Conservation (phyloP, 2,888 invertebrate species). For the Nomada ferruginata region DNA sequence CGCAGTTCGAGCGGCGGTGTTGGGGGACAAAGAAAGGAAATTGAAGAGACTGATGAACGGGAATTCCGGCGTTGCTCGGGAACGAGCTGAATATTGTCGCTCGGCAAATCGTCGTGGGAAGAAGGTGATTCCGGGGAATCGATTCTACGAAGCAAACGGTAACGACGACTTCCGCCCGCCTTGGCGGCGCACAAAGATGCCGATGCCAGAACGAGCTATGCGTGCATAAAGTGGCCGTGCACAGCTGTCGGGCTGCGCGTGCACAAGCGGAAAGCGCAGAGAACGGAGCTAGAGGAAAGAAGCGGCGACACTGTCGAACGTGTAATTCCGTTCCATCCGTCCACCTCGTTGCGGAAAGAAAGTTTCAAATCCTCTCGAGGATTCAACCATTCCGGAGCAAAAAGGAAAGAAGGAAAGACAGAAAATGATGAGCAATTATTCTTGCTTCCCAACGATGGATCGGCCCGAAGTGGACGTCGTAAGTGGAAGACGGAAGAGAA, state of each 20-base stretch:
- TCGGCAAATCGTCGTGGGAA: constrained; percentile 80
- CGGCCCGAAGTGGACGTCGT: constrained; percentile 55
- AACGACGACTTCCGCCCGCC: constrained; percentile 74
- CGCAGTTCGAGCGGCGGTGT: background rate
- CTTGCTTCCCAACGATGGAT: constrained; percentile 13
- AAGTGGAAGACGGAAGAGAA: constrained; percentile 64
- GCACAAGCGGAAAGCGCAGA: constrained; percentile 39
- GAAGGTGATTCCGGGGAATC: constrained; percentile 76
- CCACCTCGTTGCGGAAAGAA: background rate
- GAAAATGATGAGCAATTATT: constrained; percentile 6
- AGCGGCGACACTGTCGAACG: constrained; percentile 9
- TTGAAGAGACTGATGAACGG: background rate
- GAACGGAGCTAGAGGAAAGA: constrained; percentile 14
- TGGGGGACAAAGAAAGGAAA: background rate
- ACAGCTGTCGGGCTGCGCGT: constrained; percentile 16
- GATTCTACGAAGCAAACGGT: constrained; percentile 72
- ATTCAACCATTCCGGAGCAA: too few relatives aligned
- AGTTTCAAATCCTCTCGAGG: background rate
- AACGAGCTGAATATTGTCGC: constrained; percentile 48
- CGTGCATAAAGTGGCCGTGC: constrained; percentile 4
- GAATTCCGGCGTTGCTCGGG: constrained; percentile 23
- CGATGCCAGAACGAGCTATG: constrained; percentile 42
- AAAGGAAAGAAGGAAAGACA: too few relatives aligned
- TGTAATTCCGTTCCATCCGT: background rate
- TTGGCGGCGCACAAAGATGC: constrained; percentile 59